These are phyloP conservation scores for Calidris pugnax DNA, from an alignment of 2,113 vertebrate genomes.

Conservation along the genomic window DNA sequence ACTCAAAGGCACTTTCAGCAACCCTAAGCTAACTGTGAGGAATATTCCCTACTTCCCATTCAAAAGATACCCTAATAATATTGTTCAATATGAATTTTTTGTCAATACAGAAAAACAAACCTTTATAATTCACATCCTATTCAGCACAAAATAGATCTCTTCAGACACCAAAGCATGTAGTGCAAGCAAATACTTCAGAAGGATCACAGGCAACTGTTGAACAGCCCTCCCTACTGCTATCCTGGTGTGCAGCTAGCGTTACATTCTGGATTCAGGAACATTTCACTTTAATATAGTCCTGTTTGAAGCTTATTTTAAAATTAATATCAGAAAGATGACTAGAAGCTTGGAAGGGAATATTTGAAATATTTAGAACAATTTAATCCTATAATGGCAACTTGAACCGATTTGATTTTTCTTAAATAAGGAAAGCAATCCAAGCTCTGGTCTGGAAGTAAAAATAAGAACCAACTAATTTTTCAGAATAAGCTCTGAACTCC, in stretches of 20 bases:
- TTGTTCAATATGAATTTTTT: background rate
- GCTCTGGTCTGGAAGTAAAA: background rate
- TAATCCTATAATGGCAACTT: background rate
- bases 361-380: background rate
- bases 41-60: background rate
- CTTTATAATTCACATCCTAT: background rate
- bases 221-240: background rate
- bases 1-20: background rate
- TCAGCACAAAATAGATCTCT: background rate
- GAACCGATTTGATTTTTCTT: background rate
- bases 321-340: background rate
- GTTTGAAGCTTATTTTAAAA: background rate
- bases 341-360: background rate
- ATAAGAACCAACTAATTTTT: background rate
- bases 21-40: background rate
- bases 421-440: background rate
- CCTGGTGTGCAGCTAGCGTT: fast-evolving
- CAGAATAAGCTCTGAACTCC: background rate
- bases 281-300: background rate
- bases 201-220: background rate
- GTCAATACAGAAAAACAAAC: background rate
- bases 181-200: background rate
- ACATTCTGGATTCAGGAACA: background rate
- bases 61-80: background rate
- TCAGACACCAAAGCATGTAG: background rate